Base-by-base conservation (phyloP, 1,140 invertebrate genomes). In the Neoseiulus cucumeris region DNA sequence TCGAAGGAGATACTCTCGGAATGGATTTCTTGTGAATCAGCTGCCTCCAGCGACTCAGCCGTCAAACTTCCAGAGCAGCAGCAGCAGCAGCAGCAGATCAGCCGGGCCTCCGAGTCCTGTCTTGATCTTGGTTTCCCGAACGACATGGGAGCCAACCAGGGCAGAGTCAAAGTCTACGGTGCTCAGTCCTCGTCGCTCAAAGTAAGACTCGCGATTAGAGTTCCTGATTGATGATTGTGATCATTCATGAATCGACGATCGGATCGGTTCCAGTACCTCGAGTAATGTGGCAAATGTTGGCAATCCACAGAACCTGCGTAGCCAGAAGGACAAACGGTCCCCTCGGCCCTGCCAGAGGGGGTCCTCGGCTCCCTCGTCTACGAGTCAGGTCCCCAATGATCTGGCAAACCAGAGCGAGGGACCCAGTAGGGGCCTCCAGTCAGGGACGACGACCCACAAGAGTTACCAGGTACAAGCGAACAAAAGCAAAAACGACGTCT, bases 121-220 rank as follows among this genome's bases (percentile, higher is more conserved):
- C 33, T 39, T 39, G 33, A 39, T 39, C 33, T 39, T 39, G 33
- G 33, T 39, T 39, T 39, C 9, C 33, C 33, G 9, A 39, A 9
- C 4, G 33, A 39, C 33, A 59, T 59, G 51, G 51, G 51, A 25
- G 51, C 51, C 22, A 59, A 59, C 51, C 51, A 59, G 51, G 51
- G 51, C 51, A 59, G 51, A 59, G 51, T 59, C 33, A 59, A 59
- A 33, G 51, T 59, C 51, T 59, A 59, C 51, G 51, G 51, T 59
- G 51, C 51, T 59, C 51, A 59, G 51, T 59, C 51, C 51, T 17
- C 51, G 25, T 59, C 51, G 51, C 51, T 59, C 51, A 59, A 59
- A 59, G 51, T 59, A 59, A 59, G 51, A 25, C 17, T 25, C 7
- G 14, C 12, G 42, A n/a, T 39, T 9, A 9, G 33, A 39, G 9